phyloP scores from a whole-genome alignment of 2,113 vertebrate species.

The Sylvilagus bachmani region DNA sequence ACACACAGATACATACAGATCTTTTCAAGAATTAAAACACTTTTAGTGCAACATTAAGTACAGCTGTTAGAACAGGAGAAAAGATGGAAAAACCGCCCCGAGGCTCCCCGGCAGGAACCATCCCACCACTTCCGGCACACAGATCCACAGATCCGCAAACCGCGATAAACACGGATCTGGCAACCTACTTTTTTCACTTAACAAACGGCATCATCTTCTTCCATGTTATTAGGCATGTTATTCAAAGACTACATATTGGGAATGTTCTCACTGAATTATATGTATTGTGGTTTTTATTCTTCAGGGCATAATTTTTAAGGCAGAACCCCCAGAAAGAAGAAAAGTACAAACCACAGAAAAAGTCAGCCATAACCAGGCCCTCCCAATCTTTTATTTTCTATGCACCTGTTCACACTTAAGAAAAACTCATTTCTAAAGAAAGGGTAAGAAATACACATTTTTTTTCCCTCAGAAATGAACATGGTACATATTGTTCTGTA shows the following conservation, averaged over 20 bases:
- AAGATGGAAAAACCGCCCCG: neutral
- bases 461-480: neutral
- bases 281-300: neutral
- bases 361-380: neutral
- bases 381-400: neutral
- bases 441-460: conserved; percentile 20
- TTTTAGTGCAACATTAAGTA: neutral
- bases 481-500: neutral
- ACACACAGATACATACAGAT: neutral
- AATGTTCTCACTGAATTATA: neutral
- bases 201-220: neutral
- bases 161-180: accelerated
- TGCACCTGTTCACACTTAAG: conserved; percentile 3
- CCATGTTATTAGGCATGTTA: neutral
- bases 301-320: conserved; percentile 2
- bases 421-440: conserved; percentile 21
- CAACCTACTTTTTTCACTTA: neutral
- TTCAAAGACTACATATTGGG: neutral
- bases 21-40: neutral
- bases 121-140: accelerated
- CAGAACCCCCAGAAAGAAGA: neutral
- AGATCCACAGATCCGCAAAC: accelerated
- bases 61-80: neutral
- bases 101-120: neutral
- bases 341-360: neutral